Evolutionary conservation across 2,797 vertebrate genomes (phyloP).

Genomic region (Tachyglossus aculeatus): DNA sequence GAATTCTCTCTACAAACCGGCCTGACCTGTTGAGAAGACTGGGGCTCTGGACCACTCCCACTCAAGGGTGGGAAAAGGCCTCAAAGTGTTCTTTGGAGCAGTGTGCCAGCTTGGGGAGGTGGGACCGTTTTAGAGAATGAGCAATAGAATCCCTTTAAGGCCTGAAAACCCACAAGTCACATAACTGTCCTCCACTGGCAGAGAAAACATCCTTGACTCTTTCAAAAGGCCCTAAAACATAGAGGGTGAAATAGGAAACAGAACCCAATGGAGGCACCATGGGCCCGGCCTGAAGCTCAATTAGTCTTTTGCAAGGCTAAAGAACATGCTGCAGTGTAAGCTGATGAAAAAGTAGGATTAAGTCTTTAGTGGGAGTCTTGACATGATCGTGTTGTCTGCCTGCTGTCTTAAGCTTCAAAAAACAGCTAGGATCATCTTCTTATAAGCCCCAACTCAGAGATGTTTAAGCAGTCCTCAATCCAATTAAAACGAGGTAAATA

Average conservation of each 20-base stretch:
- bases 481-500: conserved; percentile 77
- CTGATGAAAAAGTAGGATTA: conserved; percentile 74
- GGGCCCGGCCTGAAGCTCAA: conserved; percentile 55
- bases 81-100: no score
- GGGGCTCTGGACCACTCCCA: no score
- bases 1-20: no score
- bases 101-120: no score
- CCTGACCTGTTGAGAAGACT: no score
- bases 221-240: conserved; percentile 38
- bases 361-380: conserved; percentile 68
- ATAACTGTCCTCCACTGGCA: conserved; percentile 17
- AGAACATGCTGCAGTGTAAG: conserved; percentile 57
- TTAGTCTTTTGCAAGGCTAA: conserved; percentile 70
- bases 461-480: conserved; percentile 73
- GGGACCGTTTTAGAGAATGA: not conserved
- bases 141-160: conserved; percentile 20
- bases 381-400: conserved; percentile 73
- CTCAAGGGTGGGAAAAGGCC: no score
- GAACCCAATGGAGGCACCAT: conserved; percentile 41
- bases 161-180: conserved; percentile 12
- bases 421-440: conserved; percentile 75
- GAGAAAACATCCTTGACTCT: not conserved
- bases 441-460: conserved; percentile 69
- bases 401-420: conserved; percentile 72
- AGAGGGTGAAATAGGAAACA: conserved; percentile 35